These are phyloP conservation scores for Ypsolopha sequella DNA, from an alignment of 2,888 invertebrate genomes.

Conservation along the genomic window DNA sequence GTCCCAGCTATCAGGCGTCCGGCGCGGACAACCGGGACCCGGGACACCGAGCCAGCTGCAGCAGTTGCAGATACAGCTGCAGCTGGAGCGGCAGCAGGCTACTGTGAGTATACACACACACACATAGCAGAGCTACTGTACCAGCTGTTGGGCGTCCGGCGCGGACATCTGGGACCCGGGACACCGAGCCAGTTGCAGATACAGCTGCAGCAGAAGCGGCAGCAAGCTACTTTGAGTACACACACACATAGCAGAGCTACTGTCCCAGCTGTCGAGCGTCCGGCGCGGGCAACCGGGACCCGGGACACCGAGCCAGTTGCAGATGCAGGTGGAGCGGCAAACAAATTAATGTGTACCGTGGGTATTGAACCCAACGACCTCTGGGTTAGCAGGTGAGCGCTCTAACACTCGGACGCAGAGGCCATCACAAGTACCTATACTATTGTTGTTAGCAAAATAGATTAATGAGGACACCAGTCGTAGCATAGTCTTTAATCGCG, in stretches of 20 bases:
- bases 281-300: conserved; percentile 60
- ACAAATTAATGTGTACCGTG: too few relatives aligned
- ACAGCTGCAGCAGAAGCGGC: conserved; percentile 92
- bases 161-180: conserved; percentile 34
- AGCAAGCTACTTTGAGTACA: conserved; percentile 80
- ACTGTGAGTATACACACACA: conserved; percentile 73
- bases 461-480: too few relatives aligned
- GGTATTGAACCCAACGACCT: too few relatives aligned
- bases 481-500: too few relatives aligned
- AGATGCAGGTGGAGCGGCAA: conserved; percentile 91
- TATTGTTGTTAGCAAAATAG: too few relatives aligned
- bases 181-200: conserved; percentile 86
- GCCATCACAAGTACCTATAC: too few relatives aligned
- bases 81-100: conserved; percentile 91
- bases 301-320: conserved; percentile 78
- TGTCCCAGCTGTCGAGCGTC: conserved; percentile 85
- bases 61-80: conserved; percentile 95
- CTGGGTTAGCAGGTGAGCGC: too few relatives aligned
- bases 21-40: conserved; percentile 74
- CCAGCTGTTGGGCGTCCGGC: conserved; percentile 85
- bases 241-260: conserved; percentile 91
- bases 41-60: conserved; percentile 85
- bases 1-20: conserved; percentile 94
- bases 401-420: too few relatives aligned
- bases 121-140: conserved; percentile 90